These are phyloP conservation scores for Brachyrhaphis roseni DNA, from an alignment of 2,797 vertebrate genomes.

Conservation along the genomic window DNA sequence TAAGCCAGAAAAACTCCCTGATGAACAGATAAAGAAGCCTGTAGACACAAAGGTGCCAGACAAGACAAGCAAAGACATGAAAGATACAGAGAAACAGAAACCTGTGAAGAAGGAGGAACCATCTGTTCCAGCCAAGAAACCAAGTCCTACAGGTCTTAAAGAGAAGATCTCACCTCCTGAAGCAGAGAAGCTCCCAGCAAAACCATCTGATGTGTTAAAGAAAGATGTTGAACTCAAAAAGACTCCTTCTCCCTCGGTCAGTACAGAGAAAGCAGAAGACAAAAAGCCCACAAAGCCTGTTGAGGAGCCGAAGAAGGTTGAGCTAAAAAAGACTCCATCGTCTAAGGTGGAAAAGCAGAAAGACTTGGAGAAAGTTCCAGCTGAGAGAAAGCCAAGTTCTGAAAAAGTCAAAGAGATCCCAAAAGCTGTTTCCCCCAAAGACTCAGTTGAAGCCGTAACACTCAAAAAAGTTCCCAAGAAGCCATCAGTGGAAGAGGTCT, in stretches of 20 bases:
- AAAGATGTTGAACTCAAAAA: slow-evolving; percentile 44
- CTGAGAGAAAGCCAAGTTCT: slow-evolving; percentile 58
- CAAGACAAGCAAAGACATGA: slow-evolving; percentile 25
- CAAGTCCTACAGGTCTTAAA: slow-evolving; percentile 42
- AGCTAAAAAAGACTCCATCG: slow-evolving; percentile 68
- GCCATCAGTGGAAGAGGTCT: slow-evolving; percentile 51
- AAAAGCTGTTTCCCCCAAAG: slow-evolving; percentile 65
- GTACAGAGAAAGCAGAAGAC: slow-evolving; percentile 27
- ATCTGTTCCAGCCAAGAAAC: slow-evolving; percentile 22
- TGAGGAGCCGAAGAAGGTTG: slow-evolving; percentile 57
- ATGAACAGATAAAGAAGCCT: slow-evolving; percentile 39
- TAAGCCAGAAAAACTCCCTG: slow-evolving; percentile 23
- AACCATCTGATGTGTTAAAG: slow-evolving; percentile 51
- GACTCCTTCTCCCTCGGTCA: slow-evolving; percentile 30
- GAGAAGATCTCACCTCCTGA: slow-evolving; percentile 28
- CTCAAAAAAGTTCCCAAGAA: slow-evolving; percentile 70
- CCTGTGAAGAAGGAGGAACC: slow-evolving; percentile 24
- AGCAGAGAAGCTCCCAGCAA: slow-evolving; percentile 28
- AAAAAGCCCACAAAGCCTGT: slow-evolving; percentile 44
- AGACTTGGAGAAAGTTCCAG: slow-evolving; percentile 42
- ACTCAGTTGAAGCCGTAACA: slow-evolving; percentile 55
- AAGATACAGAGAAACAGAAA: slow-evolving; percentile 32
- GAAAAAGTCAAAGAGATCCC: slow-evolving; percentile 44
- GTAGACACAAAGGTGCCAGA: slow-evolving; percentile 35
- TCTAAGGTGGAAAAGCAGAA: slow-evolving; percentile 57